These are phyloP conservation scores for Boloria euphrosyne DNA, from an alignment of 2,888 invertebrate genomes.

Conservation along the genomic window DNA sequence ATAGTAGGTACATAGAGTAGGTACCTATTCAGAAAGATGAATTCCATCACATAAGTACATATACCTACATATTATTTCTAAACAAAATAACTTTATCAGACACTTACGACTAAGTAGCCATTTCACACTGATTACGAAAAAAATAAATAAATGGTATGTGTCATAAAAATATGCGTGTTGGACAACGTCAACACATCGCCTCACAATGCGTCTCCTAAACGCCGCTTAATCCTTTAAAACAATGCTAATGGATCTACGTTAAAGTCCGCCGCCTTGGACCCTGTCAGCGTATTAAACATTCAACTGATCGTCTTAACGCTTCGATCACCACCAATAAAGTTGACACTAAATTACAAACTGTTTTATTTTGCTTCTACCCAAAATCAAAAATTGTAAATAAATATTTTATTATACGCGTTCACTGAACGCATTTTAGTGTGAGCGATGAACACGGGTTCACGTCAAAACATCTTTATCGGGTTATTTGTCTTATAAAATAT, in stretches of 20 bases:
- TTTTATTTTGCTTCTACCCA: conserved; percentile 69
- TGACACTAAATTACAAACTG: conserved; percentile 75
- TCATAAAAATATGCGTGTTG: conserved; percentile 77
- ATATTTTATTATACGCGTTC: conserved; percentile 80
- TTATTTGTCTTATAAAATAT: conserved; percentile 83
- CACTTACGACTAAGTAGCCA: conserved; percentile 68
- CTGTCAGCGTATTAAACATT: conserved; percentile 74
- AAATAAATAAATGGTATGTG: conserved; percentile 66
- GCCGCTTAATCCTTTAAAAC: conserved; percentile 79
- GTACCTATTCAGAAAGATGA: conserved; percentile 23
- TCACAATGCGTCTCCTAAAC: conserved; percentile 64
- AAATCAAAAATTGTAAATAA: conserved; percentile 76
- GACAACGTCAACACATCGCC: conserved; percentile 62
- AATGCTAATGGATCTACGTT: conserved; percentile 80
- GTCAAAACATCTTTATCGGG: conserved; percentile 83
- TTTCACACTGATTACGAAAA: conserved; percentile 71
- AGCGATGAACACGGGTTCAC: conserved; percentile 82
- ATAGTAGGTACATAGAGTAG: too few relatives aligned
- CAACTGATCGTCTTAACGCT: conserved; percentile 75
- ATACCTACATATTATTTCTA: conserved; percentile 19
- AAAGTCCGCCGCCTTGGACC: conserved; percentile 68
- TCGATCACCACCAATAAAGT: conserved; percentile 76
- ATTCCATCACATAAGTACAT: conserved; percentile 22
- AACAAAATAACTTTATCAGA: conserved; percentile 55
- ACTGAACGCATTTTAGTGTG: conserved; percentile 80